Base-by-base conservation (phyloP, 2,888 invertebrate species). In the Anticlea derivata region DNA sequence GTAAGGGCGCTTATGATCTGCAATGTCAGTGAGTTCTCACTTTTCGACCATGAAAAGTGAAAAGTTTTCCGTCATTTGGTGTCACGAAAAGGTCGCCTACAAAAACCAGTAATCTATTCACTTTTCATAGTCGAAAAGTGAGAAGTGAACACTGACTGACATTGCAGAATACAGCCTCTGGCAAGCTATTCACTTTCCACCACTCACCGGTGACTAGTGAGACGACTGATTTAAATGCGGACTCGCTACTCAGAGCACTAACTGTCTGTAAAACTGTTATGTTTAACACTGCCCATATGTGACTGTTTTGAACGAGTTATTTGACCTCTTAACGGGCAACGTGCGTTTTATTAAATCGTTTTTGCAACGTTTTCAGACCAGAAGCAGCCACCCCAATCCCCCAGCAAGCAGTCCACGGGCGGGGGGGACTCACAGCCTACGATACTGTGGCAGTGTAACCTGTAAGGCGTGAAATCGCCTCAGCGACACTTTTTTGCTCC, bases 391-490 rank as follows among this genome's bases (percentile, higher is more conserved):
- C 89, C 89, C 93, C 93, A 93, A 92, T 94, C 94, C 93, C 94
- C 94, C 94, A 93, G 93, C 93, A 94, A 95, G 94, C 94, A 91
- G 83, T 82, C 87, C 89, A 88, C 85, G 86, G 92, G 90, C 88
- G 94, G 93, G 96, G 94, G 93, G 96, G 96, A 95, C 95, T 96
- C 96, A 96, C 97, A 96, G 95, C 97, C 96, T 97, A 97, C 96
- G 96, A 97, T 96, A 97, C 97, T 96, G 96, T 97, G 96, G 97
- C 97, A 96, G 97, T 97, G 96, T 97, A 97, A 97, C 93, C 94
- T 97, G 94, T 97, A 96, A 95, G 86, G 75, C 69, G 74, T 55
- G 55, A 52, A 40, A 37, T 49, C 62, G 63, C 61, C 54, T 46
- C 61, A 41, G 61, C 66, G 67, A 55, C 67, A 67, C 68, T 64